Conservation (phyloP, 2,113 vertebrate genomes). For the Heptranchias perlo region DNA sequence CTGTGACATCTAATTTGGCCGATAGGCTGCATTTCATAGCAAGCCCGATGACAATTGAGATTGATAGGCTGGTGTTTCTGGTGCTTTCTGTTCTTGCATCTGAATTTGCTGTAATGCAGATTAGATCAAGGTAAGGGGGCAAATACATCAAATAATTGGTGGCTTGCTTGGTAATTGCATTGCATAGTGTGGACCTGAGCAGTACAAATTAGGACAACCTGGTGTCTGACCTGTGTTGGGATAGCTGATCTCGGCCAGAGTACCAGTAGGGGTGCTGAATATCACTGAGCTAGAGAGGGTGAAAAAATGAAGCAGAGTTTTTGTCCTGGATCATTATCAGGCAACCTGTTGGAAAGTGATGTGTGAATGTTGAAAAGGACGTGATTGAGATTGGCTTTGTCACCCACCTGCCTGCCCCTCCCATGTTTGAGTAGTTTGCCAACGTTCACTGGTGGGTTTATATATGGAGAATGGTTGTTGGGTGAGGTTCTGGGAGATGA, state of each 20-base stretch:
- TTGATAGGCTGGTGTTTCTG: not conserved
- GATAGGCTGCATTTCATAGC: not conserved
- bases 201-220: not conserved
- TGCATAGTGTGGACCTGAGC: not conserved
- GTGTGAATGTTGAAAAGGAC: not conserved
- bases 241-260: not conserved
- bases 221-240: not conserved
- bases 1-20: not conserved
- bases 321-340: not conserved
- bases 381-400: not conserved
- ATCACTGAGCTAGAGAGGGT: not conserved
- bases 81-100: not conserved
- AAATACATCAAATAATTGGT: not conserved
- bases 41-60: not conserved
- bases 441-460: not conserved
- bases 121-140: not conserved
- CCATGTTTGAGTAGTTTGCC: not conserved
- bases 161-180: not conserved
- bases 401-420: no score
- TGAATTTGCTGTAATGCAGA: not conserved
- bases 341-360: not conserved
- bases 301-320: not conserved
- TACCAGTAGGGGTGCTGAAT: not conserved
- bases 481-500: no score
- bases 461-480: not conserved